Percentiles rank a stretch among this genome's conserved stretches.
phyloP scores from a whole-genome alignment of 2,797 vertebrate genomes.

The Atherinosoma microstoma region DNA sequence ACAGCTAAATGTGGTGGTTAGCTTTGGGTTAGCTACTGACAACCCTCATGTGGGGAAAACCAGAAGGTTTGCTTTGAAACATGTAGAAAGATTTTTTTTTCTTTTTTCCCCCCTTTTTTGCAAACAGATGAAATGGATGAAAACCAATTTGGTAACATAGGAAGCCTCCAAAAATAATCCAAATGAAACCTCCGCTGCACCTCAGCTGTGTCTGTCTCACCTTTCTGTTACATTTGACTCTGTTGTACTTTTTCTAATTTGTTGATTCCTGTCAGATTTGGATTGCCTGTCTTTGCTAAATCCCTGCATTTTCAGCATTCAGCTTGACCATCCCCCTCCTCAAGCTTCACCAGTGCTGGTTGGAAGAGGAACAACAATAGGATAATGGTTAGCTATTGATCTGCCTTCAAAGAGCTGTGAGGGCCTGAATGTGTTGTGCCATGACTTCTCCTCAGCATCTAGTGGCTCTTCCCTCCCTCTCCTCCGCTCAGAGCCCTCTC shows the following conservation, averaged over 20 bases:
- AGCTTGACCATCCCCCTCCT: conserved; percentile 71
- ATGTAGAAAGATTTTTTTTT: conserved; percentile 30
- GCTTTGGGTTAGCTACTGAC: conserved; percentile 66
- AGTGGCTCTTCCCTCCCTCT: conserved; percentile 75
- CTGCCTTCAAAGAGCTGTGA: conserved; percentile 78
- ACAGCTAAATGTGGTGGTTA: conserved; percentile 67
- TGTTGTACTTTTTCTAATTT: conserved; percentile 45
- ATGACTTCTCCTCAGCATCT: conserved; percentile 79
- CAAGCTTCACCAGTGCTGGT: conserved; percentile 72
- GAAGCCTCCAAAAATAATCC: conserved; percentile 50
- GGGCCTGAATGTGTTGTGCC: conserved; percentile 78
- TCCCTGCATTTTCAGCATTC: conserved; percentile 69
- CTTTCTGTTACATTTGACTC: conserved; percentile 50
- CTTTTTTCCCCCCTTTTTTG: conserved; percentile 24
- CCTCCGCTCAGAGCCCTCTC: conserved; percentile 46
- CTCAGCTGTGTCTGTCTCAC: conserved; percentile 58
- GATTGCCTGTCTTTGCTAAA: conserved; percentile 70
- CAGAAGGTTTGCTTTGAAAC: conserved; percentile 61
- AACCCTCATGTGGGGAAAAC: conserved; percentile 64
- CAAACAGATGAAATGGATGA: conserved; percentile 52
- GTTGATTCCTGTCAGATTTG: conserved; percentile 47
- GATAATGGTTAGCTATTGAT: conserved; percentile 82
- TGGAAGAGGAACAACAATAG: conserved; percentile 80
- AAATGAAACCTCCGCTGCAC: conserved; percentile 56
- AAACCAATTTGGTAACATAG: conserved; percentile 48